Evolutionary conservation across 2,888 invertebrate species (phyloP).

Genomic region (Plebejus melissa): DNA sequence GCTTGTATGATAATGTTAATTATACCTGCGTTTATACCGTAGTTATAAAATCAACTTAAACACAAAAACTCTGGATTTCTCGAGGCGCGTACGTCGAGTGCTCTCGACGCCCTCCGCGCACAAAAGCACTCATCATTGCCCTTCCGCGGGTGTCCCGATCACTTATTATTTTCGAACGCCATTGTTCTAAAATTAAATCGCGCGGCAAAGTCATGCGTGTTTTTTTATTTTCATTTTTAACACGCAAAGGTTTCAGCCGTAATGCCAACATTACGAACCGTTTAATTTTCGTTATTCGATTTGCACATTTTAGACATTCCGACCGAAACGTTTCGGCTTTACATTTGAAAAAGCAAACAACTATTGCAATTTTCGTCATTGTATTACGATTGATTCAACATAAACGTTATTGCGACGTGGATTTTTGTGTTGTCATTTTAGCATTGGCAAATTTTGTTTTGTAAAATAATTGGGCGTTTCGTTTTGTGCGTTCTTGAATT

Average conservation of each 20-base stretch:
- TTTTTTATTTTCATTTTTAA: conserved; percentile 36
- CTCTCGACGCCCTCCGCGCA: conserved; percentile 48
- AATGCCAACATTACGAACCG: conserved; percentile 4
- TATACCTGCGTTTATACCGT: conserved; percentile 6
- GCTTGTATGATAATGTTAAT: neutral
- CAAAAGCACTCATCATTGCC: conserved; percentile 54
- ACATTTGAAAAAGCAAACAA: conserved; percentile 24
- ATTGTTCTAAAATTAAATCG: conserved; percentile 51
- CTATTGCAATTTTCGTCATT: conserved; percentile 23
- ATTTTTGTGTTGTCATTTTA: conserved; percentile 20
- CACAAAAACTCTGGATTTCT: conserved; percentile 41
- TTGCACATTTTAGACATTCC: conserved; percentile 25
- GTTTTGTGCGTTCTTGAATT: conserved; percentile 4
- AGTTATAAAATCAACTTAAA: conserved; percentile 30
- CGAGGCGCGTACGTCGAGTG: conserved; percentile 52
- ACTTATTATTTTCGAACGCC: conserved; percentile 55
- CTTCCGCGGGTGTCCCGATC: conserved; percentile 50
- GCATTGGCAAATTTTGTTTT: neutral
- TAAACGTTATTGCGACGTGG: conserved; percentile 13
- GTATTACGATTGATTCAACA: conserved; percentile 23
- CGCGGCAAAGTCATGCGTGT: conserved; percentile 42
- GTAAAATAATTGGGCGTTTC: neutral
- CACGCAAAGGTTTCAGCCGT: conserved; percentile 26
- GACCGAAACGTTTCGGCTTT: neutral
- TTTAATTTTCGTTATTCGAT: conserved; percentile 20